These are phyloP conservation scores for Tipula confusa DNA, from an alignment of 2,888 invertebrate genomes.

Conservation along the genomic window DNA sequence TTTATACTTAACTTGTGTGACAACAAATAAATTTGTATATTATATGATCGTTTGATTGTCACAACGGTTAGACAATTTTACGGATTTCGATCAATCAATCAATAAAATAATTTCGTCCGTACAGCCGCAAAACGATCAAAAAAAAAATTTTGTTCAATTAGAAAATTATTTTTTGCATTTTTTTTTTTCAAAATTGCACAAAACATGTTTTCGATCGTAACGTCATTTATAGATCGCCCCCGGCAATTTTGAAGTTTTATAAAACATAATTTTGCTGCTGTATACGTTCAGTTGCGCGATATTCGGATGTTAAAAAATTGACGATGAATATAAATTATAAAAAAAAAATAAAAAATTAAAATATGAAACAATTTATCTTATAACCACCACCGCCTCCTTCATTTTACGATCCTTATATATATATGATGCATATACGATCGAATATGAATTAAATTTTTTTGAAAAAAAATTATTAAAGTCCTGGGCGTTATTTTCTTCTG, in stretches of 20 bases:
- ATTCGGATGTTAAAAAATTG: slow-evolving; percentile 8
- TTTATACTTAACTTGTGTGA: no score
- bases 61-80: not conserved
- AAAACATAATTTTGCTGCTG: not conserved
- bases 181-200: no score
- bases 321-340: not conserved
- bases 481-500: not conserved
- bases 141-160: not conserved
- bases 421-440: not conserved
- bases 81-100: not conserved
- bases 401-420: not conserved
- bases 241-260: not conserved
- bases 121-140: no score
- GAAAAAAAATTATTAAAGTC: not conserved
- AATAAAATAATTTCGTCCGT: not conserved
- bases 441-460: not conserved
- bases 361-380: slow-evolving; percentile 20
- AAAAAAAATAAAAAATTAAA: not conserved
- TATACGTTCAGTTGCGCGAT: not conserved
- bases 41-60: not conserved
- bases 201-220: not conserved
- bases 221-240: not conserved
- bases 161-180: not conserved
- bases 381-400: slow-evolving; percentile 20
- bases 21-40: not conserved